Evolutionary conservation across 2,888 invertebrate species (phyloP).

Genomic region (Trissolcus brochymenae): DNA sequence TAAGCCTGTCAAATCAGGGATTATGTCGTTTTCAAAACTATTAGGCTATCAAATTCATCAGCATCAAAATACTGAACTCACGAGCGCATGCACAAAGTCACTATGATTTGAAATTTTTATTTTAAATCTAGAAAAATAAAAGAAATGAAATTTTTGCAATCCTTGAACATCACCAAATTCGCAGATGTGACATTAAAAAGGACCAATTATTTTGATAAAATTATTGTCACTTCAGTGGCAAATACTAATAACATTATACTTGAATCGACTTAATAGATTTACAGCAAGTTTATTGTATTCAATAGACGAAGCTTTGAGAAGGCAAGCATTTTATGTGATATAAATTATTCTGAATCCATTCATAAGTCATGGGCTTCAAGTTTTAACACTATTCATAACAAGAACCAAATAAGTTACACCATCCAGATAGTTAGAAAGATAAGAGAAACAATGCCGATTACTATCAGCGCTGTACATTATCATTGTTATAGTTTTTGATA

Average conservation of each 20-base stretch:
- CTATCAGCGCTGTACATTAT: conserved; percentile 37
- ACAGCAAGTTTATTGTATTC: conserved; percentile 21
- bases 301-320: conserved; percentile 13
- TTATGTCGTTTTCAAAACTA: conserved; percentile 25
- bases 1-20: conserved; percentile 46
- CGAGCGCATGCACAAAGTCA: too few species aligned
- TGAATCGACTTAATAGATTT: conserved; percentile 9
- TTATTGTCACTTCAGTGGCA: too few species aligned
- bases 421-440: conserved; percentile 39
- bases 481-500: conserved; percentile 30
- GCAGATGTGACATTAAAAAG: too few species aligned
- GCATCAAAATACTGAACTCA: too few species aligned
- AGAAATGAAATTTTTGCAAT: too few species aligned
- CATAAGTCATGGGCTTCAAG: conserved; percentile 23
- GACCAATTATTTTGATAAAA: too few species aligned
- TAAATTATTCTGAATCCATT: conserved; percentile 32
- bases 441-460: conserved; percentile 43
- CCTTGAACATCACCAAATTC: too few species aligned
- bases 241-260: too few species aligned
- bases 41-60: conserved; percentile 7
- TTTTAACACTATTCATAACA: conserved; percentile 31
- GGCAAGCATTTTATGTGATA: conserved; percentile 12
- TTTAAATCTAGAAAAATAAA: too few species aligned
- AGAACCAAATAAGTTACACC: conserved; percentile 34
- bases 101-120: too few species aligned